These are phyloP conservation scores for Artemia franciscana DNA, from an alignment of 1,140 invertebrate species.

Conservation along the genomic window DNA sequence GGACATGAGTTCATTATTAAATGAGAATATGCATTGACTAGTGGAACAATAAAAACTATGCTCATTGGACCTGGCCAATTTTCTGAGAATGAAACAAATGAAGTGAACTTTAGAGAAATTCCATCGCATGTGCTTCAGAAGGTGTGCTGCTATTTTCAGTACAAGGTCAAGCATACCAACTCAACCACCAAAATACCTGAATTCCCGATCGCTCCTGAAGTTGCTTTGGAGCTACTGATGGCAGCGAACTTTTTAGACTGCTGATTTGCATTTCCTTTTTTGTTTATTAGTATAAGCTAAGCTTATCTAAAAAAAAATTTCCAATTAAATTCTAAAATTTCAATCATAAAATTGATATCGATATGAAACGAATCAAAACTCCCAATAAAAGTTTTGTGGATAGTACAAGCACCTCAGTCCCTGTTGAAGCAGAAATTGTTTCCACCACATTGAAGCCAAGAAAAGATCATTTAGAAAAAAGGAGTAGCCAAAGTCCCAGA, in stretches of 20 bases:
- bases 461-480: too few species aligned
- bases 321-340: too few species aligned
- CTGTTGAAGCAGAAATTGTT: too few species aligned
- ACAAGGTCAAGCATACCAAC: constrained; percentile 97
- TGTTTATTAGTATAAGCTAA: too few species aligned
- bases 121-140: constrained; percentile 97
- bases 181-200: constrained; percentile 98
- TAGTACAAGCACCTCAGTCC: too few species aligned
- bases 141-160: constrained; percentile 99
- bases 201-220: constrained; percentile 89
- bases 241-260: constrained; percentile 99
- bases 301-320: too few species aligned
- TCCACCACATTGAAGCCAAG: too few species aligned
- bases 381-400: too few species aligned
- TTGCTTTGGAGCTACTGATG: constrained; percentile 93
- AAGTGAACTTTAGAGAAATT: constrained; percentile 97
- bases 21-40: constrained; percentile 86
- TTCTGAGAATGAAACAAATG: constrained; percentile 96
- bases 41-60: constrained; percentile 97
- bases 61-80: constrained; percentile 87
- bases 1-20: constrained; percentile 96
- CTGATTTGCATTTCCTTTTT: too few species aligned
- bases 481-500: too few species aligned
- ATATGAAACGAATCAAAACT: too few species aligned
- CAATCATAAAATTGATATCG: too few species aligned